Base-by-base conservation (phyloP, 37 sponge, comb jelly and placozoan genomes). In the Diacarnus erythraeanus region DNA sequence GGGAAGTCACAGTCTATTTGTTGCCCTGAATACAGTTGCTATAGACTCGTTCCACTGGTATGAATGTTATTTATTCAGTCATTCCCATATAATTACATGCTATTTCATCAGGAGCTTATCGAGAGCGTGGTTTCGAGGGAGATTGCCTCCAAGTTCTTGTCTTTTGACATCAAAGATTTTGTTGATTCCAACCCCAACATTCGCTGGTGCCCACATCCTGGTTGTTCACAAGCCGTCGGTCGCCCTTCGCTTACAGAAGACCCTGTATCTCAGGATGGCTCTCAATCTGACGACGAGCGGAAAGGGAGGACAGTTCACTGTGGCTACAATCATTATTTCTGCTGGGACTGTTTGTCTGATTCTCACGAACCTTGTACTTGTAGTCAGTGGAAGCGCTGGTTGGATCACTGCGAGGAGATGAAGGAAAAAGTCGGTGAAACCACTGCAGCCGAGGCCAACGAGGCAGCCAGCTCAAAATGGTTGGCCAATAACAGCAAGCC, bases 301-400 rank as follows among this genome's bases (percentile, higher is more conserved):
- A 71, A 73, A 56, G 60, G 61, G 35, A 36, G 25, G 54, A 64
- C 63, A 40, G 97, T 93, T 0, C 81, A 93, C 41, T 96, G 97
- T 41, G 91, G 97, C 8, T 76, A 82, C 26, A 84, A 89, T 29
- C 97, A 96, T 69, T 90, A 85, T 81, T 96, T 96, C 84, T 96
- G 97, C 71, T 93, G 93, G 97, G 92, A 38, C 23, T 96, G 97
- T 78, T 39, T 42, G 29, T 86, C 66, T 10, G 83, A 85, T 37
- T 80, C 94, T 3, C 97, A 96, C 66, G 97, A 80, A 12, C 94
- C 94, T 0, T 88, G 86, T 35, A 40, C 37, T 35, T 96, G 97
- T 87, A 86, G 84, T 1, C 54, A 81, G 31, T 96, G 97, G 97
- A 47, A 10, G 20, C 33, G 69, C 15, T 96, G 97, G 97, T 81